These are phyloP conservation scores for Apis dorsata DNA, from an alignment of 1,140 invertebrate genomes.

Conservation along the genomic window DNA sequence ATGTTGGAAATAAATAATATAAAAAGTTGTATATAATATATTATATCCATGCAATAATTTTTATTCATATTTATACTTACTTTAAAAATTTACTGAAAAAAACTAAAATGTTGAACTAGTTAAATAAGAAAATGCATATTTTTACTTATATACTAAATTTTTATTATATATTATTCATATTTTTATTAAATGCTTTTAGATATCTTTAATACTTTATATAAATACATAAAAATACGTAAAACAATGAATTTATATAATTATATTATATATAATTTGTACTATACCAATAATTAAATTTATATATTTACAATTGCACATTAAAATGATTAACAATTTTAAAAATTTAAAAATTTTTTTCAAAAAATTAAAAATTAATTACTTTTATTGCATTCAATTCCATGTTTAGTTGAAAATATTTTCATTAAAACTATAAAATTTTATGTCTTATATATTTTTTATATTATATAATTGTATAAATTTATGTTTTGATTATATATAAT, in stretches of 20 bases:
- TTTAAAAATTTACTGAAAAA: not conserved
- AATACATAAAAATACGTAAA: slow-evolving; percentile 8
- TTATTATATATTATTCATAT: not conserved
- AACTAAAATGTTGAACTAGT: not conserved
- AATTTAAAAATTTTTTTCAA: not conserved
- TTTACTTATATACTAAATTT: not conserved
- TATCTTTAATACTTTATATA: slow-evolving; percentile 5
- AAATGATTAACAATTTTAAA: slow-evolving; percentile 10
- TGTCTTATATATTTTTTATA: not conserved
- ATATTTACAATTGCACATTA: slow-evolving; percentile 28
- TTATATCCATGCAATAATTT: not conserved
- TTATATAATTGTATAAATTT: not conserved
- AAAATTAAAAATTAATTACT: slow-evolving; percentile 2
- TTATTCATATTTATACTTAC: not conserved
- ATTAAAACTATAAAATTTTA: not conserved
- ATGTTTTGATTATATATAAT: not conserved
- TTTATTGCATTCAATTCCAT: slow-evolving; percentile 27
- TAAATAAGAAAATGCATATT: not conserved
- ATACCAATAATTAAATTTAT: slow-evolving; percentile 15
- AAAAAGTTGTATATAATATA: not conserved
- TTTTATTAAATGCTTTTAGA: not conserved
- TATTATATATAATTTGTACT: slow-evolving; percentile 37
- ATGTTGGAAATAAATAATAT: not conserved
- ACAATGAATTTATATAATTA: not conserved
- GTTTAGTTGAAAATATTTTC: not conserved